Conservation (phyloP, 2,888 invertebrate genomes). For the Congeria kusceri region DNA sequence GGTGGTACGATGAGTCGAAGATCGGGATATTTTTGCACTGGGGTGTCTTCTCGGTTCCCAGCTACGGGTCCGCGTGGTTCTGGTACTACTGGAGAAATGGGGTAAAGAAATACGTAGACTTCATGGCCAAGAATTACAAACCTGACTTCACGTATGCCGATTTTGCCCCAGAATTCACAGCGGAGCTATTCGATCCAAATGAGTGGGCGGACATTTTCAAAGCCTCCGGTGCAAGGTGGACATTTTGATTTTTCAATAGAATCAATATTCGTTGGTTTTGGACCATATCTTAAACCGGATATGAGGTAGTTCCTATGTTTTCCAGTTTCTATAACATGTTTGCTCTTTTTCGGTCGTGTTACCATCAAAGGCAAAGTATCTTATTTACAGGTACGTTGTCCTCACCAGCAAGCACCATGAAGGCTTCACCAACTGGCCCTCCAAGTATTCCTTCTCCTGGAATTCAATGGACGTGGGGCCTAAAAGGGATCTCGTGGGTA, state of each 20-base stretch:
- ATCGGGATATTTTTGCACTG: slow-evolving; percentile 87
- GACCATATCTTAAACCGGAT: too few relatives aligned
- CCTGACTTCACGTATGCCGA: slow-evolving; percentile 96
- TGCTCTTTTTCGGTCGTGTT: too few relatives aligned
- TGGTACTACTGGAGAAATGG: slow-evolving; percentile 91
- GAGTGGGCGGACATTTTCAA: slow-evolving; percentile 94
- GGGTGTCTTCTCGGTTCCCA: slow-evolving; percentile 86
- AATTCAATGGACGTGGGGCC: slow-evolving; percentile 91
- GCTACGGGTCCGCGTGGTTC: slow-evolving; percentile 91
- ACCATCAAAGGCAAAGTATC: too few relatives aligned
- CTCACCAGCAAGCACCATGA: slow-evolving; percentile 95
- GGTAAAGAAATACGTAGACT: slow-evolving; percentile 84
- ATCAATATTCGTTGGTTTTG: too few relatives aligned
- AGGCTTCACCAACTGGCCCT: slow-evolving; percentile 93
- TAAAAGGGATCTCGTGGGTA: slow-evolving; percentile 60
- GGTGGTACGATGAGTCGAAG: slow-evolving; percentile 86
- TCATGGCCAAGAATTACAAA: slow-evolving; percentile 93
- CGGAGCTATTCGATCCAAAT: slow-evolving; percentile 94
- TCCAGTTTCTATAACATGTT: too few relatives aligned
- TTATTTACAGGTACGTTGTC: slow-evolving; percentile 93
- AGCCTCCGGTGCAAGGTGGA: slow-evolving; percentile 94
- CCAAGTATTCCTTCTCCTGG: slow-evolving; percentile 93
- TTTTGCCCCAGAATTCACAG: slow-evolving; percentile 93
- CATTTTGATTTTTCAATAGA: too few relatives aligned
- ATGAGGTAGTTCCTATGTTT: too few relatives aligned